phyloP scores from a whole-genome alignment of 2,113 vertebrate species.

The Megalops atlanticus region DNA sequence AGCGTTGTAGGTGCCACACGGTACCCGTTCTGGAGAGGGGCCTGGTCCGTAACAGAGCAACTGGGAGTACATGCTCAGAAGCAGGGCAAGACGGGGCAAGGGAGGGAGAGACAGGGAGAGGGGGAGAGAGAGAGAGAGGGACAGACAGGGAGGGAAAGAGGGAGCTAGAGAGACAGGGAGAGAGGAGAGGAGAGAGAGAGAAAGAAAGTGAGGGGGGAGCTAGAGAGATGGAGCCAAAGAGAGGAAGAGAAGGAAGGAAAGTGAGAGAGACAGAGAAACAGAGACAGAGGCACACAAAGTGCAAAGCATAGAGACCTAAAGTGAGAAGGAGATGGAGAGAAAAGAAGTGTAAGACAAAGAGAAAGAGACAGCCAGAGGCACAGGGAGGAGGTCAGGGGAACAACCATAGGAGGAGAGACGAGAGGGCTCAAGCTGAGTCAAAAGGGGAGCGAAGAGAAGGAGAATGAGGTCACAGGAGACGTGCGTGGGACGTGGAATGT shows the following conservation, averaged over 20 bases:
- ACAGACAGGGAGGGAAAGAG: not conserved
- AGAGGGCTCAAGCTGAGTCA: not conserved
- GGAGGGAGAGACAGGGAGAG: not conserved
- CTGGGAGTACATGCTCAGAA: not conserved
- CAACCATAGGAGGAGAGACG: not conserved
- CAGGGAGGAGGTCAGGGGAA: not conserved
- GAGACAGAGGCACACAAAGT: no score
- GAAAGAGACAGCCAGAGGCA: not conserved
- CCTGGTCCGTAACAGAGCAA: not conserved
- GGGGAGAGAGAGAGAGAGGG: not conserved
- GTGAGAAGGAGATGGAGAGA: not conserved
- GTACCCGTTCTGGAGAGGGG: not conserved
- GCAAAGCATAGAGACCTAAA: no score
- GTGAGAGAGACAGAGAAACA: not conserved
- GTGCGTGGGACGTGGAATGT: not conserved
- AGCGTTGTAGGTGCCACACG: no score
- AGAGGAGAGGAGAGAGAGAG: not conserved
- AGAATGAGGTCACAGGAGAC: not conserved
- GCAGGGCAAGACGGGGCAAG: not conserved
- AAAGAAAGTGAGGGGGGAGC: not conserved
- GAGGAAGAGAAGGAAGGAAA: not conserved
- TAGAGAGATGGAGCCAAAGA: not conserved
- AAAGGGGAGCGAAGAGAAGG: not conserved
- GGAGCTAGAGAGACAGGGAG: not conserved
- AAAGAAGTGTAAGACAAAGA: not conserved